Evolutionary conservation across 2,797 vertebrate species (phyloP), one percentile per base, ranked within the genome.

Genomic region (Enteromius viviparus): DNA sequence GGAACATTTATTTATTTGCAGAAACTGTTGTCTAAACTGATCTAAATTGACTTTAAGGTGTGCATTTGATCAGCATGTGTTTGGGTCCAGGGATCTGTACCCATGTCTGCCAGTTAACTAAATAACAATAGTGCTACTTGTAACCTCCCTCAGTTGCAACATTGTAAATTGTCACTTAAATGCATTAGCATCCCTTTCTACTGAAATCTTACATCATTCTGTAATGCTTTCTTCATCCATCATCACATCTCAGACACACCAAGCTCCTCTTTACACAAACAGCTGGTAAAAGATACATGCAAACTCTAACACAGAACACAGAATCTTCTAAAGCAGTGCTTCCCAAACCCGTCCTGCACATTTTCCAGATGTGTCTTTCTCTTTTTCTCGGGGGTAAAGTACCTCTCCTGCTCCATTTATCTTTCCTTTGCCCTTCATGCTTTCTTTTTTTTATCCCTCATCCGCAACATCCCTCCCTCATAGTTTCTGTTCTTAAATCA

Each of bases 211-310:
- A 60, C 76, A 42, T 32, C 45, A 11, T 26, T 23, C 42, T 14
- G 40, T 42, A 69, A 69, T 64, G 40, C 62, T 62, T 19, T 76
- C 78, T 62, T 23, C 69, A 75, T 79, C n/a, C 42, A 15, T 80
- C 32, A 53, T 55, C 55, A 53, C 6, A 26, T 68, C 6, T 85
- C 49, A 69, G 72, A 4, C 60, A n/a, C 37, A 17, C 1, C 11
- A 19, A 74, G 47, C 53, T 80, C 29, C 51, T 53, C 29, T 34
- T 42, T 72, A 69, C 32, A 15, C 5, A 65, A 29, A 42, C 6
- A 21, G 12, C 51, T 49, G 45, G 8, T 34, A 65, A 65, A 29
- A 17, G 6, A 17, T 64, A 2, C 26, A 32, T 34, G 29, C 3
- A 19, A 19, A 65, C 29, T 34, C 29, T 65, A 65, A 65, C 29